These are phyloP conservation scores for Callyntrura sp. DNA, from an alignment of 2,888 invertebrate genomes.

Conservation along the genomic window DNA sequence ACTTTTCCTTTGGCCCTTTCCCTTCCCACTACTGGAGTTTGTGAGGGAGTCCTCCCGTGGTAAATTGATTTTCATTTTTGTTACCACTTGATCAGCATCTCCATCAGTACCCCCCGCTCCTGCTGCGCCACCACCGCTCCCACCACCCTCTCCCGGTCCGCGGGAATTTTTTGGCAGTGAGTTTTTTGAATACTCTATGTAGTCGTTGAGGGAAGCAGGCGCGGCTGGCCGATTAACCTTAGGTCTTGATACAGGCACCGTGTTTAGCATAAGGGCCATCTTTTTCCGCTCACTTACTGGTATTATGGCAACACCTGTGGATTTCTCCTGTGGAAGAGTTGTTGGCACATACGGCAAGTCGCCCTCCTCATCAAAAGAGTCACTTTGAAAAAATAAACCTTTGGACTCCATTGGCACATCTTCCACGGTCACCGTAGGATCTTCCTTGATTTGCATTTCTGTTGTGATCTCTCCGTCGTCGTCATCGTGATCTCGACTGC, in stretches of 20 bases:
- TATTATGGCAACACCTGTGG: slow-evolving; percentile 92
- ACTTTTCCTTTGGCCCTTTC: slow-evolving; percentile 47
- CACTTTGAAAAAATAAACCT: slow-evolving; percentile 92
- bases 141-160: slow-evolving; percentile 82
- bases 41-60: slow-evolving; percentile 88
- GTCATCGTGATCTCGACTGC: slow-evolving; percentile 75
- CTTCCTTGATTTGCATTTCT: slow-evolving; percentile 82
- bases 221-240: slow-evolving; percentile 90
- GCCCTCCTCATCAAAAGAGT: slow-evolving; percentile 88
- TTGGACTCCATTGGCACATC: slow-evolving; percentile 90
- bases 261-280: slow-evolving; percentile 77
- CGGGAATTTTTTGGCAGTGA: slow-evolving; percentile 85
- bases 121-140: slow-evolving; percentile 6
- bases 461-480: slow-evolving; percentile 85
- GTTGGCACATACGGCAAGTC: slow-evolving; percentile 96
- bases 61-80: slow-evolving; percentile 90
- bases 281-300: slow-evolving; percentile 90
- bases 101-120: slow-evolving; percentile 29
- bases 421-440: slow-evolving; percentile 87
- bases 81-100: slow-evolving; percentile 84
- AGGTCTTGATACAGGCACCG: slow-evolving; percentile 81
- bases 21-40: slow-evolving; percentile 84
- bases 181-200: slow-evolving; percentile 86
- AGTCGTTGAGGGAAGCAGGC: slow-evolving; percentile 90
- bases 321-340: slow-evolving; percentile 94